A percentile compares a stretch with the other conserved stretches of the same genome.
phyloP scores from a whole-genome alignment of 2,797 vertebrate genomes.

The Clarias fuscus region DNA sequence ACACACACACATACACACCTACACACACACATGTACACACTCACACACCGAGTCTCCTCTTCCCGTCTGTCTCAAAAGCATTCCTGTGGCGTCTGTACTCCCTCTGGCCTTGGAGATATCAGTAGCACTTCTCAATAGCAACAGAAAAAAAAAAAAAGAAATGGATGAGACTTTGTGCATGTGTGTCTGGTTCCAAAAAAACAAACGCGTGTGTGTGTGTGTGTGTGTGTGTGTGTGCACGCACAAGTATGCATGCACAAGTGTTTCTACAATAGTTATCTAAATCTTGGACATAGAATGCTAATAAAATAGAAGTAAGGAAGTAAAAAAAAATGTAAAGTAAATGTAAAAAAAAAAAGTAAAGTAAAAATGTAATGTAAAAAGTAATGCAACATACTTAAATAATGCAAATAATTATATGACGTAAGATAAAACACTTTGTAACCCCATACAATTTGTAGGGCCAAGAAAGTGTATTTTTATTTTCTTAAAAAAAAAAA shows the following conservation, averaged over 20 bases:
- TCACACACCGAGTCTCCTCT: conserved; percentile 34
- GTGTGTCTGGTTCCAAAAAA: conserved; percentile 30
- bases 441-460: no score
- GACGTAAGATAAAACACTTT: no score
- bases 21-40: conserved; percentile 39
- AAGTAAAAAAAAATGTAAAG: no score
- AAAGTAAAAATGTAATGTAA: no score
- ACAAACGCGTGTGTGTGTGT: conserved; percentile 1
- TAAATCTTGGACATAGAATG: no score
- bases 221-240: background rate
- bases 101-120: conserved; percentile 44
- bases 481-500: no score
- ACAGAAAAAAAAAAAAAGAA: conserved; percentile 31
- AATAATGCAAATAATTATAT: no score
- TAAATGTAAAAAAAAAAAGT: no score
- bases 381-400: no score
- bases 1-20: conserved; percentile 44
- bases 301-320: no score
- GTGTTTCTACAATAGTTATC: no score
- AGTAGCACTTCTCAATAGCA: conserved; percentile 47
- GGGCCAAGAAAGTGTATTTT: no score
- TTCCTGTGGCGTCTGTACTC: conserved; percentile 49
- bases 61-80: conserved; percentile 52
- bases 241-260: background rate
- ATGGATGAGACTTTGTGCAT: background rate